Conservation (phyloP, 2,888 invertebrate species). For the Sthenelais limicola region DNA sequence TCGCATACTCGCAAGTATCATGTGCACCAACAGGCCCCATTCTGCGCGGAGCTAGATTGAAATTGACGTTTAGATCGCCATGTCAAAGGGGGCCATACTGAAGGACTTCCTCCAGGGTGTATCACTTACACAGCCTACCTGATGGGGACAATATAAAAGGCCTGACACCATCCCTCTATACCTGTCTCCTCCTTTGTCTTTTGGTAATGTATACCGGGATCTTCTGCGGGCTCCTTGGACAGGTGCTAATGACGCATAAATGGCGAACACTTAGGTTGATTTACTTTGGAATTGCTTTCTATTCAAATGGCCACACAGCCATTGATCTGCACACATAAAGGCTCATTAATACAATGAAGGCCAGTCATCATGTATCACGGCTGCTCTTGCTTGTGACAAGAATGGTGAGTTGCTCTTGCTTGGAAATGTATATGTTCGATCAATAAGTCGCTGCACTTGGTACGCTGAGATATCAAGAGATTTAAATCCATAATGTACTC, state of each 20-base stretch:
- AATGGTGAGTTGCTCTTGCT: too few species aligned
- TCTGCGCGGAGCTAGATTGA: too few species aligned
- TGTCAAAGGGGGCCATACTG: background rate
- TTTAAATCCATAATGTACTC: too few species aligned
- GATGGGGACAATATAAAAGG: slow-evolving; percentile 6
- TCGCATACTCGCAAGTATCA: too few species aligned
- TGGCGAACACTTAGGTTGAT: slow-evolving; percentile 7
- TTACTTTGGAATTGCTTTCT: slow-evolving; percentile 25
- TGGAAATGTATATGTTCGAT: too few species aligned
- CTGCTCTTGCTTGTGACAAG: too few species aligned
- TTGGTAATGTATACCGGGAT: background rate
- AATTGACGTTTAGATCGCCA: slow-evolving; percentile 9
- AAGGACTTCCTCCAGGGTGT: background rate
- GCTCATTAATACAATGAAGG: background rate
- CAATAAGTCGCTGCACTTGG: too few species aligned
- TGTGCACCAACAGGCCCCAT: too few species aligned
- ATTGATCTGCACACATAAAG: background rate
- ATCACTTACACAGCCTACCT: slow-evolving; percentile 31
- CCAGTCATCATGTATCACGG: too few species aligned
- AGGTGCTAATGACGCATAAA: slow-evolving; percentile 33
- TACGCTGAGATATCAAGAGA: too few species aligned
- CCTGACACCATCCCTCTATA: slow-evolving; percentile 13
- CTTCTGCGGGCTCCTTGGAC: background rate
- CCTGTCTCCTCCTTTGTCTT: slow-evolving; percentile 11
- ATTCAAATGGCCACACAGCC: slow-evolving; percentile 12